phyloP scores from a whole-genome alignment of 2,113 vertebrate species.

The Solea senegalensis region DNA sequence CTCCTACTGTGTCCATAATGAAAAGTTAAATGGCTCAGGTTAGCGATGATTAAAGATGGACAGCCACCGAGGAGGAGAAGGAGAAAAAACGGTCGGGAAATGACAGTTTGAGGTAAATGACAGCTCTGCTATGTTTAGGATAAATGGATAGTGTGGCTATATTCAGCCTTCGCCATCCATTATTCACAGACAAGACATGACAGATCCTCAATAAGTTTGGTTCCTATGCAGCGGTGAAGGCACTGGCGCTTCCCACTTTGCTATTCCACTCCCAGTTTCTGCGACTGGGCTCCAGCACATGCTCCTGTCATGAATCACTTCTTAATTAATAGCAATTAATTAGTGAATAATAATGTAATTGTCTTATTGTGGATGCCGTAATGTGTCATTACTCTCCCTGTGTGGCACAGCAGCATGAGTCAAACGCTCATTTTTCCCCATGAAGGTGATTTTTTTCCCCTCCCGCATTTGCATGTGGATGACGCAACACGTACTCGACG shows the following conservation, averaged over 20 bases:
- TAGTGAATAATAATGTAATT: slow-evolving; percentile 25
- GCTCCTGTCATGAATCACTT: slow-evolving; percentile 14
- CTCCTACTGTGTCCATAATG: slow-evolving; percentile 63
- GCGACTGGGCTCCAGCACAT: slow-evolving; percentile 16
- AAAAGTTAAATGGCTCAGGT: slow-evolving; percentile 60
- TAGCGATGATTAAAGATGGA: slow-evolving; percentile 69
- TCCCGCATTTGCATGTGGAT: slow-evolving; percentile 41
- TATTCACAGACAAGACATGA: slow-evolving; percentile 67
- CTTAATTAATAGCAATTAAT: slow-evolving; percentile 42
- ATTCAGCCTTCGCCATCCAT: slow-evolving; percentile 67
- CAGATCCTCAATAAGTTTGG: slow-evolving; percentile 44
- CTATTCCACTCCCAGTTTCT: slow-evolving; percentile 12
- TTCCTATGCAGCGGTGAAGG: slow-evolving; percentile 22
- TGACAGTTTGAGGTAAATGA: slow-evolving; percentile 68
- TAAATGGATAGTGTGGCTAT: slow-evolving; percentile 67
- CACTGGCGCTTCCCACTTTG: neutral
- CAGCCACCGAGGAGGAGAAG: slow-evolving; percentile 45
- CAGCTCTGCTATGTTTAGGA: slow-evolving; percentile 68
- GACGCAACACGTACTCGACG: slow-evolving; percentile 34
- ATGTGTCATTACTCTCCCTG: neutral
- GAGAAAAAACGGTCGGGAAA: slow-evolving; percentile 43
- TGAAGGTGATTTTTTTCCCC: no score
- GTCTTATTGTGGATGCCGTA: slow-evolving; percentile 8
- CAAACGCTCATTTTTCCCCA: slow-evolving; percentile 15
- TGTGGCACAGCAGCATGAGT: slow-evolving; percentile 10